Percentiles rank a stretch among this genome's conserved stretches.
Conservation (phyloP, 2,888 invertebrate species). For the Tetragonula carbonaria region DNA sequence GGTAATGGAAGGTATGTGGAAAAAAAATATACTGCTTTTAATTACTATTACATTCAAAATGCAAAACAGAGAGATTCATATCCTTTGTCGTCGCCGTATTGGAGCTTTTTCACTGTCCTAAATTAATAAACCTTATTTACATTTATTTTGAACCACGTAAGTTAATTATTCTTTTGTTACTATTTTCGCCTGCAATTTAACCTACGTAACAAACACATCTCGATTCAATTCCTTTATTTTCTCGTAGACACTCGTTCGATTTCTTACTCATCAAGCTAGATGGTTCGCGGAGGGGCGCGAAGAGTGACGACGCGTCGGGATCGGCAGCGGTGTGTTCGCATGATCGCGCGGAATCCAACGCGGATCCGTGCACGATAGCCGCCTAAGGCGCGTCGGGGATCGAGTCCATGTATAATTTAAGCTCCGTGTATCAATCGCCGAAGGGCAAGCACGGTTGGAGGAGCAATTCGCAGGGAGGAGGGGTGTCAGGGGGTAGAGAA, state of each 20-base stretch:
- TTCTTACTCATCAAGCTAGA: not conserved
- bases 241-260: not conserved
- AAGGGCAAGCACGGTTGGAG: constrained; percentile 70
- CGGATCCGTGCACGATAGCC: constrained; percentile 68
- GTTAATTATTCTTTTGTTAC: too few species aligned
- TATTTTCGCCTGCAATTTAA: too few species aligned
- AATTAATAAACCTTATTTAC: too few species aligned
- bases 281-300: not conserved
- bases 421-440: constrained; percentile 80
- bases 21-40: too few species aligned
- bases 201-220: too few species aligned
- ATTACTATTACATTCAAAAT: too few species aligned
- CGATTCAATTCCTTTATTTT: too few species aligned
- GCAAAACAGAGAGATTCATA: too few species aligned
- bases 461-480: constrained; percentile 65
- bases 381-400: constrained; percentile 68
- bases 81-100: too few species aligned
- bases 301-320: not conserved
- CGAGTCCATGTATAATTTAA: constrained; percentile 79
- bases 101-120: too few species aligned
- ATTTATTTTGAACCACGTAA: too few species aligned
- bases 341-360: constrained; percentile 69
- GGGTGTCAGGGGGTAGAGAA: not conserved
- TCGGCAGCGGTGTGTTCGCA: constrained; percentile 45
- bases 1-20: too few species aligned